Evolutionary conservation across 1,140 invertebrate genomes (phyloP).

Genomic region (Diorhabda elongata): DNA sequence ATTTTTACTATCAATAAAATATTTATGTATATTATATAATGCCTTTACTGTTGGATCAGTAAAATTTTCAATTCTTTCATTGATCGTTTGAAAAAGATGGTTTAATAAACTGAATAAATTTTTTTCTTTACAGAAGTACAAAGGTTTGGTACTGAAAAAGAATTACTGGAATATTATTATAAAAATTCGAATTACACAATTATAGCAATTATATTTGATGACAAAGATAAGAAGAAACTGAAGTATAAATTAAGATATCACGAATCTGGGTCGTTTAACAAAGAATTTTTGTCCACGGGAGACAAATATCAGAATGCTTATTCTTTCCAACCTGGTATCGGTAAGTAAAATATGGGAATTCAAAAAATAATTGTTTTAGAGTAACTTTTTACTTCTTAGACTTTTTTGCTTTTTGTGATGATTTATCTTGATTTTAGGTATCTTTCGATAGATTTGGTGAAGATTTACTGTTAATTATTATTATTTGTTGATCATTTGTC

Average conservation of each 20-base stretch:
- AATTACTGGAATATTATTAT: slow-evolving; percentile 28
- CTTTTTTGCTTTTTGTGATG: no score
- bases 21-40: no score
- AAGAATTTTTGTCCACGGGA: slow-evolving; percentile 5
- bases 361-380: no score
- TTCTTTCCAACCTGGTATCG: slow-evolving; percentile 15
- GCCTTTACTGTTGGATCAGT: no score
- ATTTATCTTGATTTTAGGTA: no score
- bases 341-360: slow-evolving; percentile 7
- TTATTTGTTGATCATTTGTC: no score
- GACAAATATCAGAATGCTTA: slow-evolving; percentile 18
- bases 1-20: no score
- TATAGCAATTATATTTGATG: slow-evolving; percentile 37
- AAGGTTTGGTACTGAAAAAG: slow-evolving; percentile 27
- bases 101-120: slow-evolving; percentile 1
- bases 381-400: no score
- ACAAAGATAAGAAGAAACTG: slow-evolving; percentile 24
- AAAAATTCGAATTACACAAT: slow-evolving; percentile 23
- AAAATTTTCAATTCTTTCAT: no score
- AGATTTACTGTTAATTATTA: no score
- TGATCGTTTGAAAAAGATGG: no score
- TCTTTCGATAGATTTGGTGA: no score
- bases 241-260: slow-evolving; percentile 35
- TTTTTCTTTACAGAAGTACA: slow-evolving; percentile 27
- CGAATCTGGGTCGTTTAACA: slow-evolving; percentile 10